Conservation (phyloP, 2,797 vertebrate genomes). For the Manis pentadactyla region DNA sequence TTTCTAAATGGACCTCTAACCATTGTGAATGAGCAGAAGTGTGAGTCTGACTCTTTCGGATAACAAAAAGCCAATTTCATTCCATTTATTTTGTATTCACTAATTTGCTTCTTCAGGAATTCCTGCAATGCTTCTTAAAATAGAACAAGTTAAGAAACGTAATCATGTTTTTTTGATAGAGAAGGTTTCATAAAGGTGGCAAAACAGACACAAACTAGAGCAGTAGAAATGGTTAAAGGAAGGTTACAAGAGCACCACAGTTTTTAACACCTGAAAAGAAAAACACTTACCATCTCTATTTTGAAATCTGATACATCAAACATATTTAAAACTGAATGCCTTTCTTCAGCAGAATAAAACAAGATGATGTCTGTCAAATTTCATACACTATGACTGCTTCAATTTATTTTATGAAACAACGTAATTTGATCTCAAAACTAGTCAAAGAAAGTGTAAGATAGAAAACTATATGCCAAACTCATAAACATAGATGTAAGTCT, state of each 20-base stretch:
- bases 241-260: neutral
- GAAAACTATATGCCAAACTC: too few relatives aligned
- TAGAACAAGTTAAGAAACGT: neutral
- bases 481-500: neutral
- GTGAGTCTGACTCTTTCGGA: neutral
- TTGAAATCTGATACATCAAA: neutral
- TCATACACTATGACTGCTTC: neutral
- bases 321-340: neutral
- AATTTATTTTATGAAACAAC: slow-evolving; percentile 41
- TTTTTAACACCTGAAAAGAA: neutral
- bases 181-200: neutral
- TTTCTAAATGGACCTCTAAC: neutral
- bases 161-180: neutral
- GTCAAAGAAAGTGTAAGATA: too few relatives aligned
- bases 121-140: neutral
- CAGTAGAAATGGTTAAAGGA: neutral
- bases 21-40: neutral
- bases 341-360: too few relatives aligned
- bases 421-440: too few relatives aligned
- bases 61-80: neutral
- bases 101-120: neutral
- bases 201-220: neutral
- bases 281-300: neutral
- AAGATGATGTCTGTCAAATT: neutral
- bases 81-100: neutral